Conservation (phyloP, 2,797 vertebrate genomes). For the Vultur gryphus region DNA sequence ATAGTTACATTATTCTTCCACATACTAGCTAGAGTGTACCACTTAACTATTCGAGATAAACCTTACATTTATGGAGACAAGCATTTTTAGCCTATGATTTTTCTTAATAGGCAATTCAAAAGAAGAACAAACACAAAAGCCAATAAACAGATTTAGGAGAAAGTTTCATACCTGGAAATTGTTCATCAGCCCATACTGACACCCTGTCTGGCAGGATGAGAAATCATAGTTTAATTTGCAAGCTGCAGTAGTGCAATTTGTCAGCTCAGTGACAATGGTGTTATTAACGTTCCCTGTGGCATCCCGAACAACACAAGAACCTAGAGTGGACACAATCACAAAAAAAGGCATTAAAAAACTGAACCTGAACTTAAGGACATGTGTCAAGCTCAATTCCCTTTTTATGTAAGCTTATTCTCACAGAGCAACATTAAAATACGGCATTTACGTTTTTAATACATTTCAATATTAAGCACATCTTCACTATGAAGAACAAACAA, state of each 20-base stretch:
- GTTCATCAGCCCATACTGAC: slow-evolving; percentile 88
- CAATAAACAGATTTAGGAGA: not conserved
- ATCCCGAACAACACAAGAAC: slow-evolving; percentile 91
- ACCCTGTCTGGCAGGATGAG: slow-evolving; percentile 77
- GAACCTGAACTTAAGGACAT: not conserved
- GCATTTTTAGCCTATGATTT: not conserved
- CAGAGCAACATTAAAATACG: not conserved
- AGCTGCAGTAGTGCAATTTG: slow-evolving; percentile 86
- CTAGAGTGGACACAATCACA: slow-evolving; percentile 64
- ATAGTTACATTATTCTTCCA: not conserved
- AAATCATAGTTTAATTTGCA: slow-evolving; percentile 91
- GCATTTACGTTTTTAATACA: not conserved
- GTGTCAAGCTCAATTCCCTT: not conserved
- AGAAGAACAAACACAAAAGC: not conserved
- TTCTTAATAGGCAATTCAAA: not conserved
- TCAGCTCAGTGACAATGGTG: slow-evolving; percentile 73
- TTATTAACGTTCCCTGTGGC: slow-evolving; percentile 82
- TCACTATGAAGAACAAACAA: not conserved
- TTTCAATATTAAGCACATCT: not conserved
- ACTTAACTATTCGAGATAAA: not conserved
- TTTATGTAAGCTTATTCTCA: not conserved
- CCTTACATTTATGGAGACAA: not conserved
- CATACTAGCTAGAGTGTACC: not conserved
- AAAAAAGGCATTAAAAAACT: not conserved
- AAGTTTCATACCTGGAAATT: slow-evolving; percentile 80